Evolutionary conservation across 2,113 vertebrate genomes (phyloP).

Genomic region (Proteles cristata): DNA sequence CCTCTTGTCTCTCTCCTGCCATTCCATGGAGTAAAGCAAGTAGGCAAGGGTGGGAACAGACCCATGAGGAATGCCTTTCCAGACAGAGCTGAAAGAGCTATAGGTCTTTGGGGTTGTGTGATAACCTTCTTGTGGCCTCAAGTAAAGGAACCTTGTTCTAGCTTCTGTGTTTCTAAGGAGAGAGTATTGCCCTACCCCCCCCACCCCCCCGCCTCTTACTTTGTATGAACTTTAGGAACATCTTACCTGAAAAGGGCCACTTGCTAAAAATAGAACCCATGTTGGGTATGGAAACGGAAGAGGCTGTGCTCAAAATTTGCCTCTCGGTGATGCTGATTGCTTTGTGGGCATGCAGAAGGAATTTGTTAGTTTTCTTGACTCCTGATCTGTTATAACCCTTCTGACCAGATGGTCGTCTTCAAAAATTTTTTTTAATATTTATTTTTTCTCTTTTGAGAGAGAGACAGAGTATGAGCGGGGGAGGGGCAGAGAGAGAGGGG

Average conservation of each 20-base stretch:
- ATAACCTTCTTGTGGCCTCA: slow-evolving; percentile 49
- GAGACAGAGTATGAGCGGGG: too few species aligned
- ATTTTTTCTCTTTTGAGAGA: too few species aligned
- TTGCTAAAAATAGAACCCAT: not conserved
- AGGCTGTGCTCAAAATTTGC: not conserved
- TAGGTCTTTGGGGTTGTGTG: slow-evolving; percentile 38
- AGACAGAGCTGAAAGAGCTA: slow-evolving; percentile 34
- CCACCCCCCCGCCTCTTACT: not conserved
- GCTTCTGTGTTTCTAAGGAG: slow-evolving; percentile 60
- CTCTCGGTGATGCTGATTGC: not conserved
- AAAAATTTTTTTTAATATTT: not conserved
- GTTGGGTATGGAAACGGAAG: not conserved
- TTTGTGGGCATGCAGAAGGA: not conserved
- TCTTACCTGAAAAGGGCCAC: not conserved
- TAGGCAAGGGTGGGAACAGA: not conserved
- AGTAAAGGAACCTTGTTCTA: slow-evolving; percentile 56
- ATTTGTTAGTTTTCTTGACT: not conserved
- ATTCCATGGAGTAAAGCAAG: not conserved
- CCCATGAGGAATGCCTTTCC: not conserved
- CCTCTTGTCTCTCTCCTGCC: not conserved
- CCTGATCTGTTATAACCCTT: not conserved
- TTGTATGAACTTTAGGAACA: not conserved
- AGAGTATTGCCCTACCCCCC: too few species aligned
- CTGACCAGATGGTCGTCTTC: not conserved
- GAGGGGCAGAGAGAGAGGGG: too few species aligned